Conservation (phyloP, 2,888 invertebrate species). For the Tanypteryx hageni region DNA sequence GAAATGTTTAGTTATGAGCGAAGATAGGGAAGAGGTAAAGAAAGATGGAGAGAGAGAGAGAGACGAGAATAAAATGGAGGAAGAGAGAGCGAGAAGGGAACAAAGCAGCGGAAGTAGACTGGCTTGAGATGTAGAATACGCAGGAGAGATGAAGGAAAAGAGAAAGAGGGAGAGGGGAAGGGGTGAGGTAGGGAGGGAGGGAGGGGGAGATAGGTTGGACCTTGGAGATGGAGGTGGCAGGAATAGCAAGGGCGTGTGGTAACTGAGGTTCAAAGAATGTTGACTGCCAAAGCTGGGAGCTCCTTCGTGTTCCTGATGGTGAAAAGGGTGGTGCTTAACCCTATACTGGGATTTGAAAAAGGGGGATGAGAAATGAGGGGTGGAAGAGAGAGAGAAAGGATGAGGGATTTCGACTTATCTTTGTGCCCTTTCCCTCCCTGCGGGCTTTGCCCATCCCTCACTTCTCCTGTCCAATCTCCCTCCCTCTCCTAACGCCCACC, state of each 20-base stretch:
- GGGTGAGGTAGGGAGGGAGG: constrained; percentile 42
- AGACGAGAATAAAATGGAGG: too few relatives aligned
- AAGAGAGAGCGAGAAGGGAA: too few relatives aligned
- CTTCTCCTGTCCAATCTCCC: neutral
- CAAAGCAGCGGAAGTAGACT: too few relatives aligned
- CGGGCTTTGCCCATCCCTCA: constrained; percentile 68
- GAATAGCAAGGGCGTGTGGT: too few relatives aligned
- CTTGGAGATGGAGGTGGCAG: too few relatives aligned
- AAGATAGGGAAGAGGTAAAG: too few relatives aligned
- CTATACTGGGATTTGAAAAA: constrained; percentile 67
- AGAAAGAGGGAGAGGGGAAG: constrained; percentile 32
- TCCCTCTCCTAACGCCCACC: neutral
- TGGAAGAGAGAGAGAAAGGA: constrained; percentile 68
- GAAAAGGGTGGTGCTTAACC: too few relatives aligned
- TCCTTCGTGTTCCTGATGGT: too few relatives aligned
- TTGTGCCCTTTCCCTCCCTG: constrained; percentile 64
- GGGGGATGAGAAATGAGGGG: constrained; percentile 67
- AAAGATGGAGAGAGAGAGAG: too few relatives aligned
- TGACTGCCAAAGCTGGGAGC: too few relatives aligned
- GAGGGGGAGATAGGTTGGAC: neutral
- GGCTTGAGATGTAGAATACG: constrained; percentile 39
- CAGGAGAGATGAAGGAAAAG: constrained; percentile 65
- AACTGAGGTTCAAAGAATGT: too few relatives aligned
- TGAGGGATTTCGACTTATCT: constrained; percentile 71
- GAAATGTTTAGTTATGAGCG: too few relatives aligned